A percentile compares a stretch with the other conserved stretches of the same genome.
These are phyloP conservation scores for Gadus macrocephalus DNA, from an alignment of 2,113 vertebrate species.

Conservation along the genomic window DNA sequence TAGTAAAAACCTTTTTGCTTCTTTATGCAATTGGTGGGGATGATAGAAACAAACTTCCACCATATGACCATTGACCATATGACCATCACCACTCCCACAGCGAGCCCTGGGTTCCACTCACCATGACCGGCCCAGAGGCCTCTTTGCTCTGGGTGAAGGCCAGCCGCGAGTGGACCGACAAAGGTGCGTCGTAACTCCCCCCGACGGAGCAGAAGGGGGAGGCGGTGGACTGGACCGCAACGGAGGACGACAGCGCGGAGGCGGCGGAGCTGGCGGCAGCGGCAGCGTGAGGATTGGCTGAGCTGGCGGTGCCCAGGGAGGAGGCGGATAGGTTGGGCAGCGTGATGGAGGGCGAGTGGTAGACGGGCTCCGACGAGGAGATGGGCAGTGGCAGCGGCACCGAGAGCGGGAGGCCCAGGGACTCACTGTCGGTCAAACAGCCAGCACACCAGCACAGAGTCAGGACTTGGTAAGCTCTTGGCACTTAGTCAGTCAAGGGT, in stretches of 20 bases:
- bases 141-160: slow-evolving; percentile 73
- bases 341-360: slow-evolving; percentile 61
- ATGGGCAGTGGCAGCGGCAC: slow-evolving; percentile 62
- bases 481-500: too few species aligned
- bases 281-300: slow-evolving; percentile 43
- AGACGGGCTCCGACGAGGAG: slow-evolving; percentile 67
- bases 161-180: slow-evolving; percentile 62
- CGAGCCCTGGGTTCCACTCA: slow-evolving; percentile 36
- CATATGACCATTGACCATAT: too few species aligned
- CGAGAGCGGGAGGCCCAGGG: slow-evolving; percentile 61
- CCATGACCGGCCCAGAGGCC: slow-evolving; percentile 63
- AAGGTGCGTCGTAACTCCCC: slow-evolving; percentile 62
- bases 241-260: slow-evolving; percentile 48
- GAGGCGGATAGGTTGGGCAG: slow-evolving; percentile 64
- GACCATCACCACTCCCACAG: too few species aligned
- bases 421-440: slow-evolving; percentile 52
- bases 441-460: background rate
- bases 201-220: slow-evolving; percentile 63
- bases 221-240: slow-evolving; percentile 44
- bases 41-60: too few species aligned
- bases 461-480: too few species aligned
- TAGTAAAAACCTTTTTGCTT: too few species aligned
- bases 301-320: slow-evolving; percentile 51
- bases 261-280: slow-evolving; percentile 39
- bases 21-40: too few species aligned